Percentiles rank a stretch among this genome's conserved stretches.
phyloP scores from a whole-genome alignment of 2,888 invertebrate species.

The Pachycephus smyrnensis region DNA sequence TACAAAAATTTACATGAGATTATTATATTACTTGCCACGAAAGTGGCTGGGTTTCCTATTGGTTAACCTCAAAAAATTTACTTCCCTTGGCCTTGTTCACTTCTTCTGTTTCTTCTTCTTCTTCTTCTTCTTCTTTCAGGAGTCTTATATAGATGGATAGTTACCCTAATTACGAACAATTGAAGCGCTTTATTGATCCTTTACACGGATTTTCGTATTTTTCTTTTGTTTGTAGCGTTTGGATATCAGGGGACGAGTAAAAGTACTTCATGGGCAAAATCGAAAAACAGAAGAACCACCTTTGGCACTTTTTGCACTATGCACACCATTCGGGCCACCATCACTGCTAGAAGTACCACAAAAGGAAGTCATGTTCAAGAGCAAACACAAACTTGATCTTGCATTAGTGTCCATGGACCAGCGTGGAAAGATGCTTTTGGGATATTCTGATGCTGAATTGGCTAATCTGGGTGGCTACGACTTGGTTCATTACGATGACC shows the following conservation, averaged over 20 bases:
- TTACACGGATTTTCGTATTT: neutral
- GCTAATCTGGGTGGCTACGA: conserved; percentile 97
- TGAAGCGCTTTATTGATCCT: neutral
- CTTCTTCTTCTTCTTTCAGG: neutral
- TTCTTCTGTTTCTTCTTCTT: neutral
- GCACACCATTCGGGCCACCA: conserved; percentile 99
- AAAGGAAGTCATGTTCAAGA: conserved; percentile 99
- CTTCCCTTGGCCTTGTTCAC: neutral
- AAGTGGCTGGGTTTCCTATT: neutral
- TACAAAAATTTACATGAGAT: conserved; percentile 3
- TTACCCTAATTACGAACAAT: neutral
- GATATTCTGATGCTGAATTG: conserved; percentile 92
- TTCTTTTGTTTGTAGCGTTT: conserved; percentile 78
- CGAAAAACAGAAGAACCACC: conserved; percentile 94
- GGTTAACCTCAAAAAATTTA: neutral
- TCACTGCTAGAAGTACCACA: conserved; percentile 96
- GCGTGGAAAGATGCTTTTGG: conserved; percentile 94
- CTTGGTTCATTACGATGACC: conserved; percentile 97
- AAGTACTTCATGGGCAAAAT: conserved; percentile 96
- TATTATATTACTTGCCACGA: neutral
- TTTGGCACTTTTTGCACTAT: conserved; percentile 94
- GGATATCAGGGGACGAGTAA: conserved; percentile 97
- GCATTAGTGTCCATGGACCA: conserved; percentile 98
- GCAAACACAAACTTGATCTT: conserved; percentile 98
- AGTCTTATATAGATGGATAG: neutral